These are phyloP conservation scores for Alligator sinensis DNA, from an alignment of 2,113 vertebrate species.

Conservation along the genomic window DNA sequence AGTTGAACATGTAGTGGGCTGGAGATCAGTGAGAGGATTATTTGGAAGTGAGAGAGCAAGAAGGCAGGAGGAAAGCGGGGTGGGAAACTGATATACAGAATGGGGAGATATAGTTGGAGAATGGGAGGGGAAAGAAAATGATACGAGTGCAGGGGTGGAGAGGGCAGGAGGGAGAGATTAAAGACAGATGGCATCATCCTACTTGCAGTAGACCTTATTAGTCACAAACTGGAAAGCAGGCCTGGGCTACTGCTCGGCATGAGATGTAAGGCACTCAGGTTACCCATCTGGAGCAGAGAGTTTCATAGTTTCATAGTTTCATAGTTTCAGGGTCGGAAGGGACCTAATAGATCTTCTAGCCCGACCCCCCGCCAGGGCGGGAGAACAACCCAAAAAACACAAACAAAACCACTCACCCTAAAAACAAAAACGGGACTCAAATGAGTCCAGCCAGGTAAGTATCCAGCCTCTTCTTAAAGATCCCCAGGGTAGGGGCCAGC, in stretches of 20 bases:
- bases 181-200: background rate
- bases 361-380: too few relatives aligned
- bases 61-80: background rate
- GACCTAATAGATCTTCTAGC: too few relatives aligned
- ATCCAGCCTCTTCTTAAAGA: too few relatives aligned
- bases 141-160: background rate
- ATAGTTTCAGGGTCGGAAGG: too few relatives aligned
- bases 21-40: background rate
- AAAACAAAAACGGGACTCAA: too few relatives aligned
- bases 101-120: background rate
- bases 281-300: slow-evolving; percentile 13
- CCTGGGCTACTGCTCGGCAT: background rate
- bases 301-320: too few relatives aligned
- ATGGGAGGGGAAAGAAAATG: background rate
- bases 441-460: too few relatives aligned
- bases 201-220: background rate
- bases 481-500: too few relatives aligned
- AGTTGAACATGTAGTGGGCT: background rate
- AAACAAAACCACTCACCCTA: too few relatives aligned
- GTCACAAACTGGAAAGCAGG: background rate
- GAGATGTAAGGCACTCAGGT: background rate
- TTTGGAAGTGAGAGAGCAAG: background rate
- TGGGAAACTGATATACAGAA: background rate
- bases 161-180: background rate
- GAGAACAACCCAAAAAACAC: too few relatives aligned